These are phyloP conservation scores for Mirza zaza DNA, from an alignment of 2,113 vertebrate genomes.

Conservation along the genomic window DNA sequence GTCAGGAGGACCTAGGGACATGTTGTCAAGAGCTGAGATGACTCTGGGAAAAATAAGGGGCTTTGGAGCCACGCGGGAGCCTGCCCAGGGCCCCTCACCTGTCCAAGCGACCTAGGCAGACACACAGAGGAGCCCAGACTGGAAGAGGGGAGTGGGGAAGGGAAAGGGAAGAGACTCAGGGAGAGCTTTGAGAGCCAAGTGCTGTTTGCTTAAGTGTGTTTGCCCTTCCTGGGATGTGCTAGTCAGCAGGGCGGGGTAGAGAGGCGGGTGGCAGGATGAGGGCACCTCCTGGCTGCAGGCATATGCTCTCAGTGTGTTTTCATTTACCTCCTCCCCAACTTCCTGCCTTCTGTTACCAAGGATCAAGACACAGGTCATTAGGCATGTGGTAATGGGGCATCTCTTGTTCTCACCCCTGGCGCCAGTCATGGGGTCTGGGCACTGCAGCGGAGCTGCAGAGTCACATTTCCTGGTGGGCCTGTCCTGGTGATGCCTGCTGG, in stretches of 20 bases:
- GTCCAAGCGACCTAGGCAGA: neutral
- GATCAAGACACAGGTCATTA: slow-evolving; percentile 57
- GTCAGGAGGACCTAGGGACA: neutral
- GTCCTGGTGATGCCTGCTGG: neutral
- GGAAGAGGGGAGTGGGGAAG: neutral
- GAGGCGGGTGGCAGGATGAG: neutral
- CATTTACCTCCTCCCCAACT: neutral
- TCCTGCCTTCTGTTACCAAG: slow-evolving; percentile 56
- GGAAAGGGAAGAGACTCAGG: neutral
- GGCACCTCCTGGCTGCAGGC: neutral
- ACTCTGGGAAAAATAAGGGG: neutral
- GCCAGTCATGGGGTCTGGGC: neutral
- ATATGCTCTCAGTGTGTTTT: neutral
- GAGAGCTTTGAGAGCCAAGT: neutral
- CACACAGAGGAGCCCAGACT: neutral
- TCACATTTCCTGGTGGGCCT: neutral
- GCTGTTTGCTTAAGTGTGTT: neutral
- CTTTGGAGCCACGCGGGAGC: neutral
- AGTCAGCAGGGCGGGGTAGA: neutral
- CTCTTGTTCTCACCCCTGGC: neutral
- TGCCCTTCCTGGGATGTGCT: neutral
- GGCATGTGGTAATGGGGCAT: slow-evolving; percentile 52
- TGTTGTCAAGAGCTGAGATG: neutral
- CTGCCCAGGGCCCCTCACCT: neutral
- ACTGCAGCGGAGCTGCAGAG: neutral